These are phyloP conservation scores for Euclidia mi DNA, from an alignment of 2,888 invertebrate genomes.

Conservation along the genomic window DNA sequence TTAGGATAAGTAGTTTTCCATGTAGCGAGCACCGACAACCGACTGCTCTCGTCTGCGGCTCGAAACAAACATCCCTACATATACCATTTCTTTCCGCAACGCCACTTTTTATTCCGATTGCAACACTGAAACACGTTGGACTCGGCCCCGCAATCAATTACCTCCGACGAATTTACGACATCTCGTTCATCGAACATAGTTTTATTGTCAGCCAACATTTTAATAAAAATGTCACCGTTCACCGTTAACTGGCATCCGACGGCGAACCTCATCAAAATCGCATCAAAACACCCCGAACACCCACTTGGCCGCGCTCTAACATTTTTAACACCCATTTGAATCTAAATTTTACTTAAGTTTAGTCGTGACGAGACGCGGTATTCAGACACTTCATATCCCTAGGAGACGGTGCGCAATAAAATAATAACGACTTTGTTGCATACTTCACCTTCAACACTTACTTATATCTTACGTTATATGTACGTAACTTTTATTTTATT, in stretches of 20 bases:
- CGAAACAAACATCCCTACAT: constrained; percentile 59
- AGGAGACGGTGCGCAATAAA: constrained; percentile 71
- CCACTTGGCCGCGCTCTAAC: constrained; percentile 67
- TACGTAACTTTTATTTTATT: constrained; percentile 21
- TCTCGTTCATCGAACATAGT: constrained; percentile 70
- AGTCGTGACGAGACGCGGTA: constrained; percentile 65
- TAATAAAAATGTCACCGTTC: constrained; percentile 75
- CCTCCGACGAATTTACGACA: constrained; percentile 69
- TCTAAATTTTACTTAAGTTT: constrained; percentile 78
- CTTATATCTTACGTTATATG: constrained; percentile 31
- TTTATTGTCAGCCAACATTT: constrained; percentile 72
- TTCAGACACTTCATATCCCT: constrained; percentile 69
- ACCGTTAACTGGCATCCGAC: constrained; percentile 54
- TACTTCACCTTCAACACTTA: constrained; percentile 51
- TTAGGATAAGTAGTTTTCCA: constrained; percentile 88
- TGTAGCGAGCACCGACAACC: constrained; percentile 67
- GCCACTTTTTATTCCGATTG: constrained; percentile 61
- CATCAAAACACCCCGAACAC: constrained; percentile 75
- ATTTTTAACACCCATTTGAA: constrained; percentile 83
- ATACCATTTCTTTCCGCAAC: constrained; percentile 62
- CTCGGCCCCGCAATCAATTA: constrained; percentile 70
- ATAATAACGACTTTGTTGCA: constrained; percentile 69
- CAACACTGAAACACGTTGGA: constrained; percentile 60
- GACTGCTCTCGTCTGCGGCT: constrained; percentile 70
- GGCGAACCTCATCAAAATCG: constrained; percentile 80